phyloP scores from a whole-genome alignment of 1,140 invertebrate species.

The Caenorhabditis brenneri region DNA sequence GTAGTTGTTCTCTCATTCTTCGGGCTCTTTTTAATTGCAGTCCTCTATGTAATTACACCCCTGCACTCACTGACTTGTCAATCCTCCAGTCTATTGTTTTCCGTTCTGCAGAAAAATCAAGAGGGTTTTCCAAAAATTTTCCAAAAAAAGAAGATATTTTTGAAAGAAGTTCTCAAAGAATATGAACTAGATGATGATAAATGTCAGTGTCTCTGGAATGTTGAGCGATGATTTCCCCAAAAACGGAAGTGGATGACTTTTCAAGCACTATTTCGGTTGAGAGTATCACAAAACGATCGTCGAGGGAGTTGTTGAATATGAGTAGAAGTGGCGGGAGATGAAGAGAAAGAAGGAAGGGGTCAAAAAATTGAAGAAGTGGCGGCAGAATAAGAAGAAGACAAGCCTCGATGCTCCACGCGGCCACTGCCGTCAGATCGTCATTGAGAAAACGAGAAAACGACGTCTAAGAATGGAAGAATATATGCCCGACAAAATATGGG shows the following conservation, averaged over 20 bases:
- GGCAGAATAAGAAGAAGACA: conserved; percentile 15
- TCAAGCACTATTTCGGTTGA: not conserved
- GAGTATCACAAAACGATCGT: conserved; percentile 7
- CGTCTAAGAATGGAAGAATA: conserved; percentile 34
- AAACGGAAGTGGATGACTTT: conserved; percentile 29
- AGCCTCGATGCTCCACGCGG: not conserved
- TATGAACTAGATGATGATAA: not conserved
- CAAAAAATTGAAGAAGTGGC: conserved; percentile 23
- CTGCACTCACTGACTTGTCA: not conserved
- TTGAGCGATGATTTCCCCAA: not conserved
- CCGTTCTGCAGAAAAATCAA: not conserved
- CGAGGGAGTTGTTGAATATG: conserved; percentile 37
- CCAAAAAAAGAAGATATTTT: not conserved
- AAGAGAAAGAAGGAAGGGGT: not conserved
- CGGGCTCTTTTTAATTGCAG: not conserved
- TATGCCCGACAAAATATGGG: conserved; percentile 34
- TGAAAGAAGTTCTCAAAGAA: too few species aligned
- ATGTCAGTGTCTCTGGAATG: not conserved
- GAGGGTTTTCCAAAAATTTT: not conserved
- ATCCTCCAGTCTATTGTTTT: not conserved
- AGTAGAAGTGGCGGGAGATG: not conserved
- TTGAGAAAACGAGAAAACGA: conserved; percentile 40
- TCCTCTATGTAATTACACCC: not conserved
- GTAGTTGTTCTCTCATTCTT: not conserved
- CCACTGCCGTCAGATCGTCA: conserved; percentile 10